These are phyloP conservation scores for Mesorhabditis spiculigera DNA, from an alignment of 2,888 invertebrate genomes.

Conservation along the genomic window DNA sequence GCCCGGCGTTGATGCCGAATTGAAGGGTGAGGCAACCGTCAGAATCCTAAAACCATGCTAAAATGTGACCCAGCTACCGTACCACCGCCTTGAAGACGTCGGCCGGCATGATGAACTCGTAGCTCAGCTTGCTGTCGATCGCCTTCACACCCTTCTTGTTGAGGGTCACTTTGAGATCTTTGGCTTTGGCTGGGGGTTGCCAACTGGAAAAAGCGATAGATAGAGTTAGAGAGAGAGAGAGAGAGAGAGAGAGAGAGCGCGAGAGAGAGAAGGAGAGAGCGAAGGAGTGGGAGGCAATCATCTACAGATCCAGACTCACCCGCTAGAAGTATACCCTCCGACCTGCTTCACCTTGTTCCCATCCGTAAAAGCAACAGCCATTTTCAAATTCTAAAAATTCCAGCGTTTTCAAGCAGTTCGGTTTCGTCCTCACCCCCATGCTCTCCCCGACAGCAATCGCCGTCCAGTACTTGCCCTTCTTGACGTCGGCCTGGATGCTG, in stretches of 20 bases:
- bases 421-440: conserved; percentile 23
- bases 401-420: neutral
- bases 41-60: conserved; percentile 14
- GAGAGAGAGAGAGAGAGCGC: no score
- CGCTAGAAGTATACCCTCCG: conserved; percentile 26
- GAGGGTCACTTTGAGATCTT: conserved; percentile 11
- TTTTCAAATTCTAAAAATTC: conserved; percentile 20
- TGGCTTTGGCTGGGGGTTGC: neutral
- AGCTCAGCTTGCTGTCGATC: neutral
- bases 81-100: neutral
- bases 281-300: neutral
- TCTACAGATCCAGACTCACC: conserved; percentile 14
- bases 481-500: conserved; percentile 24
- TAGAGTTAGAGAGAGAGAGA: no score
- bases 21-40: conserved; percentile 34
- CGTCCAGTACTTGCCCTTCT: conserved; percentile 39
- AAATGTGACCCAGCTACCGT: neutral
- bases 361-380: conserved; percentile 34
- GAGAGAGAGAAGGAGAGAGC: no score
- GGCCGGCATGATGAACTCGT: neutral
- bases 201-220: neutral
- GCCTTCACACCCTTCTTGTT: conserved; percentile 8
- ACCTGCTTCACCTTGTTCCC: conserved; percentile 28
- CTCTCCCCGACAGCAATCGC: conserved; percentile 36
- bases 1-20: conserved; percentile 28